Conservation (phyloP, 2,888 invertebrate genomes). For the Serripes groenlandicus region DNA sequence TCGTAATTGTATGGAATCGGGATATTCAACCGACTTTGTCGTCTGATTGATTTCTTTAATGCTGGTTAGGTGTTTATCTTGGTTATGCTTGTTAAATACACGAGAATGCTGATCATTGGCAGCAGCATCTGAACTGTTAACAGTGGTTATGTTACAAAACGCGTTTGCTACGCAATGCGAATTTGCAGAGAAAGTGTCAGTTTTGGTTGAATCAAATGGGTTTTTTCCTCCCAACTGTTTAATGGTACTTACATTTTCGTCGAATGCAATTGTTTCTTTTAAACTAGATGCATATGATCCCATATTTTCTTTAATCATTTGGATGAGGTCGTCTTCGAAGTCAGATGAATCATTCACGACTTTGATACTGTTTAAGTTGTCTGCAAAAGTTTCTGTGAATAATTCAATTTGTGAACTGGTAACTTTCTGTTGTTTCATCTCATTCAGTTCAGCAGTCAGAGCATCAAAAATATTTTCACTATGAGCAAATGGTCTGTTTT, state of each 20-base stretch:
- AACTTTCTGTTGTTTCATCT: background rate
- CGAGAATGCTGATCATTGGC: background rate
- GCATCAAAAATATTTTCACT: conserved; percentile 16
- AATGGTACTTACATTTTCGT: background rate
- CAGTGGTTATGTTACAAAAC: too few species aligned
- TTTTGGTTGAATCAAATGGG: background rate
- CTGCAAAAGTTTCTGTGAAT: too few species aligned
- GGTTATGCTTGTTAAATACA: too few species aligned
- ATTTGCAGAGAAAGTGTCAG: background rate
- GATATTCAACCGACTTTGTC: background rate
- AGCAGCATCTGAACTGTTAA: background rate
- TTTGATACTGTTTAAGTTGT: too few species aligned
- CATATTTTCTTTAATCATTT: conserved; percentile 10
- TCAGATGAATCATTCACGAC: too few species aligned
- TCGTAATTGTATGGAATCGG: background rate
- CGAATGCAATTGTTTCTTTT: background rate
- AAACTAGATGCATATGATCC: background rate
- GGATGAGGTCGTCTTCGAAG: background rate
- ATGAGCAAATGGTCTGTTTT: background rate
- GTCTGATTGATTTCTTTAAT: background rate
- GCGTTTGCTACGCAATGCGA: too few species aligned
- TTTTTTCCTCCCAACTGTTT: too few species aligned
- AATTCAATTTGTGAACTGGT: too few species aligned
- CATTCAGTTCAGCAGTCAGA: background rate
- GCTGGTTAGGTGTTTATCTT: background rate